These are phyloP conservation scores for Metridium senile DNA, from an alignment of 92 coral and sea anemone genomes.

Conservation along the genomic window DNA sequence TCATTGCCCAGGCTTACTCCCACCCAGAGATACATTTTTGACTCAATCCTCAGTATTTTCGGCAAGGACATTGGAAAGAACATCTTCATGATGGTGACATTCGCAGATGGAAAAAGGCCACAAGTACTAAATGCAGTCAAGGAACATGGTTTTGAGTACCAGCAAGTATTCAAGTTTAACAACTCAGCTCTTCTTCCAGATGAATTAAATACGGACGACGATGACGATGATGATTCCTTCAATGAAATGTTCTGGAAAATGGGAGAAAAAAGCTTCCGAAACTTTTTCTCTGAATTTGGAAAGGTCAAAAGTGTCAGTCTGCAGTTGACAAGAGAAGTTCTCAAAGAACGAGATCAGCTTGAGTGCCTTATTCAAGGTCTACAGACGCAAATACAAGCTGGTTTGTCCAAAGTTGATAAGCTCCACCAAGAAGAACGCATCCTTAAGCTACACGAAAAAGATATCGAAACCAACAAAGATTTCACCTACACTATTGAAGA, in stretches of 20 bases:
- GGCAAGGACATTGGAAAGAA: conserved; percentile 48
- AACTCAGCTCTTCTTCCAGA: conserved; percentile 48
- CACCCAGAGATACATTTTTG: conserved; percentile 50
- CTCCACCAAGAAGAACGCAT: conserved; percentile 40
- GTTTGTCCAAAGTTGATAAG: conserved; percentile 35
- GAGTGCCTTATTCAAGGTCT: conserved; percentile 35
- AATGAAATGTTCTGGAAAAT: conserved; percentile 51
- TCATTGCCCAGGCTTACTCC: conserved; percentile 34
- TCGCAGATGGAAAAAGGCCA: conserved; percentile 47
- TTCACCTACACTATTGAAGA: conserved; percentile 24
- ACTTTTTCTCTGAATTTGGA: conserved; percentile 23
- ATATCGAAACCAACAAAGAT: conserved; percentile 47
- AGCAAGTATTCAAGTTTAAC: conserved; percentile 36
- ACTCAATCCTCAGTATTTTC: conserved; percentile 43
- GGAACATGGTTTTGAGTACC: conserved; percentile 13
- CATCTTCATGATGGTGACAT: conserved; percentile 51
- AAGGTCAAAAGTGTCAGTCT: conserved; percentile 29
- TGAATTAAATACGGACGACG: neutral
- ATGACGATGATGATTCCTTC: conserved; percentile 7
- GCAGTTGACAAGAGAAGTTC: conserved; percentile 30
- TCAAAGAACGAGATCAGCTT: conserved; percentile 36
- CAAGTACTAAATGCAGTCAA: conserved; percentile 40
- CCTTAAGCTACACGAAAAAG: conserved; percentile 30
- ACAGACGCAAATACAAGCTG: conserved; percentile 21
- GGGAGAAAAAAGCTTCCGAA: conserved; percentile 26